These are phyloP conservation scores for Myopa testacea DNA, from an alignment of 2,888 invertebrate species.

Conservation along the genomic window DNA sequence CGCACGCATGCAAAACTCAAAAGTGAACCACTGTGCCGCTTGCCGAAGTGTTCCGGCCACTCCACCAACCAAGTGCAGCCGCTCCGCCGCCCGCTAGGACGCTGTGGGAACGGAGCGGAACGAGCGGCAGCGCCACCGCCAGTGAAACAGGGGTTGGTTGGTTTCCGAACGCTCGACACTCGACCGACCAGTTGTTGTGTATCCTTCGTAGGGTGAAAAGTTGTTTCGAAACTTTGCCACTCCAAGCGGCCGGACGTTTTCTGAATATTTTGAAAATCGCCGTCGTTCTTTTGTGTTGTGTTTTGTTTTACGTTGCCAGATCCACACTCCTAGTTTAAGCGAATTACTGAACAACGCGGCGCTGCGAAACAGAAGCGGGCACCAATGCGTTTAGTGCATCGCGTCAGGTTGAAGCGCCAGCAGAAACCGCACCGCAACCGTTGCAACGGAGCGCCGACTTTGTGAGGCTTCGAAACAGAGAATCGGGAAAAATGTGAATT, in stretches of 20 bases:
- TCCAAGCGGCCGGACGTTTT: conserved; percentile 55
- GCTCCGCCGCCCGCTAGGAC: conserved; percentile 16
- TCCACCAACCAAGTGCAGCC: background rate
- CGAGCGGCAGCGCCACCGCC: conserved; percentile 8
- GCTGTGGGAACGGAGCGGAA: background rate
- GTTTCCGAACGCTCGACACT: conserved; percentile 59
- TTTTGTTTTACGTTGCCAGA: conserved; percentile 43
- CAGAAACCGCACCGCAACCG: conserved; percentile 19
- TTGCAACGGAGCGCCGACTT: background rate
- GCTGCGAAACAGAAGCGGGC: background rate
- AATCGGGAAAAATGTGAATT: conserved; percentile 9
- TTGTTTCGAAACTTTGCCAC: conserved; percentile 64
- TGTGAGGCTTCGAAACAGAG: conserved; percentile 3
- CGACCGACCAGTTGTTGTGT: conserved; percentile 68
- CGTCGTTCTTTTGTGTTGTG: conserved; percentile 51
- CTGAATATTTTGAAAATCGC: conserved; percentile 46
- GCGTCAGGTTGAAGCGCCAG: conserved; percentile 12
- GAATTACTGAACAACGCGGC: conserved; percentile 2
- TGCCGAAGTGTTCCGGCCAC: background rate
- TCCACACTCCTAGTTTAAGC: conserved; percentile 6
- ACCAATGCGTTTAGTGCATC: background rate
- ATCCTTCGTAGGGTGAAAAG: conserved; percentile 69
- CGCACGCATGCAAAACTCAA: conserved; percentile 44
- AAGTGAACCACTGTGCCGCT: conserved; percentile 1
- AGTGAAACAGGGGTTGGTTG: conserved; percentile 50